phyloP scores from a whole-genome alignment of 2,888 invertebrate species.

The Nomada lathburiana region DNA sequence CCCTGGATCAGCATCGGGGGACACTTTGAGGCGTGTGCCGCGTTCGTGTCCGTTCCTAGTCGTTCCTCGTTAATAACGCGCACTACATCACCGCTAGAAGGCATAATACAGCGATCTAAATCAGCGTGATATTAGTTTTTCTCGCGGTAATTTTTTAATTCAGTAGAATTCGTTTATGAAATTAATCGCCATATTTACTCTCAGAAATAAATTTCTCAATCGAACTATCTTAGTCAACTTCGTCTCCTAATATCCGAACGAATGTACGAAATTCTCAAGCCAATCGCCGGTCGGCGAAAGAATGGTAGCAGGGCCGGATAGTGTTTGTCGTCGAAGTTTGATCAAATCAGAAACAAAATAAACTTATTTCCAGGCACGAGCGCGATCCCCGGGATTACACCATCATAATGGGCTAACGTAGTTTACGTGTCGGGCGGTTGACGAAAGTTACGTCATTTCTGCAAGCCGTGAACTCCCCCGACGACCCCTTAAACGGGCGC shows the following conservation, averaged over 20 bases:
- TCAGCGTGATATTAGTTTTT: too few species aligned
- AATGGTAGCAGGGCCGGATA: too few species aligned
- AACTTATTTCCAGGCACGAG: constrained; percentile 13
- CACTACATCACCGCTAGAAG: too few species aligned
- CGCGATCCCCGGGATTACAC: constrained; percentile 14
- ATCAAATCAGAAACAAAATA: constrained; percentile 1
- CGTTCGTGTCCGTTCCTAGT: background rate
- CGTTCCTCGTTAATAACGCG: background rate
- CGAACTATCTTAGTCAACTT: background rate
- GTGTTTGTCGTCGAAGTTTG: background rate
- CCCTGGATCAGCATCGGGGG: background rate
- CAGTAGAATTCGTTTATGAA: background rate
- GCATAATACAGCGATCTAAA: too few species aligned
- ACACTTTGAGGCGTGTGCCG: background rate
- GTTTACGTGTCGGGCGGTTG: constrained; percentile 36
- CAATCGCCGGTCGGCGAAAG: too few species aligned
- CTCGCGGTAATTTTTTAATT: too few species aligned
- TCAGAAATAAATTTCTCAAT: background rate
- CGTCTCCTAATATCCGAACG: too few species aligned
- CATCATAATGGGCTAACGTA: constrained; percentile 45
- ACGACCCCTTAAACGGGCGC: constrained; percentile 11
- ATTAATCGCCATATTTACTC: background rate
- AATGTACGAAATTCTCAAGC: too few species aligned
- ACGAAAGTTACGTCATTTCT: constrained; percentile 44
- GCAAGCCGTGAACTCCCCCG: background rate